phyloP scores from a whole-genome alignment of 2,113 vertebrate genomes.

The Rhea pennata region DNA sequence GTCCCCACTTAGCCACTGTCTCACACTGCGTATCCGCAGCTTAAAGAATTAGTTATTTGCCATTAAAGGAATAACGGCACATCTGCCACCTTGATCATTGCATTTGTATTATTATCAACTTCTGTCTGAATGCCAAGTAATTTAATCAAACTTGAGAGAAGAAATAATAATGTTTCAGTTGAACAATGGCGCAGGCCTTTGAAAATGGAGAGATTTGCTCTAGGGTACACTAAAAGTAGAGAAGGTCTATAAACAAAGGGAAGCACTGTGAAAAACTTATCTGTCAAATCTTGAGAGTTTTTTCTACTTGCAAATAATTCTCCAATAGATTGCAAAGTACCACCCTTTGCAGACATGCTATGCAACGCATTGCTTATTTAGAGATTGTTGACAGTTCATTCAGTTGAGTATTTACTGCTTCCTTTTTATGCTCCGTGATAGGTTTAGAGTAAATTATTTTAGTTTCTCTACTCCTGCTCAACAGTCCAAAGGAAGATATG shows the following conservation, averaged over 20 bases:
- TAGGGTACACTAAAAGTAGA: conserved; percentile 47
- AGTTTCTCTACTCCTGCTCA: background rate
- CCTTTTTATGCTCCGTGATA: background rate
- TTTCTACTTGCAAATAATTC: conserved; percentile 13
- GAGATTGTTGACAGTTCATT: background rate
- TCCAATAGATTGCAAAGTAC: conserved; percentile 14
- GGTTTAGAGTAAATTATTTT: background rate
- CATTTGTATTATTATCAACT: conserved; percentile 41
- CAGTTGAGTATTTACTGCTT: background rate
- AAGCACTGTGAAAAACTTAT: conserved; percentile 54
- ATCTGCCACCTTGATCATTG: conserved; percentile 63
- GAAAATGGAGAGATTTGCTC: conserved; percentile 63
- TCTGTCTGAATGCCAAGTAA: conserved; percentile 51
- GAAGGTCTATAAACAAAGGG: conserved; percentile 55
- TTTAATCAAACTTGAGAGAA: conserved; percentile 65
- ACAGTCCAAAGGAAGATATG: background rate
- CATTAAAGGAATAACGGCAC: conserved; percentile 40
- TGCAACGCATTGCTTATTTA: background rate
- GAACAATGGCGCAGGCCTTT: conserved; percentile 54
- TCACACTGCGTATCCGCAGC: fast-evolving
- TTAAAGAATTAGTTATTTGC: conserved; percentile 37
- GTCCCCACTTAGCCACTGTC: background rate
- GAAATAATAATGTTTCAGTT: conserved; percentile 51
- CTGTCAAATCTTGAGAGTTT: conserved; percentile 12
- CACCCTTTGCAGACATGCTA: background rate